Evolutionary conservation across 2,113 vertebrate genomes (phyloP), one percentile per base, ranked within the genome.

Genomic region (Phalacrocorax aristotelis): DNA sequence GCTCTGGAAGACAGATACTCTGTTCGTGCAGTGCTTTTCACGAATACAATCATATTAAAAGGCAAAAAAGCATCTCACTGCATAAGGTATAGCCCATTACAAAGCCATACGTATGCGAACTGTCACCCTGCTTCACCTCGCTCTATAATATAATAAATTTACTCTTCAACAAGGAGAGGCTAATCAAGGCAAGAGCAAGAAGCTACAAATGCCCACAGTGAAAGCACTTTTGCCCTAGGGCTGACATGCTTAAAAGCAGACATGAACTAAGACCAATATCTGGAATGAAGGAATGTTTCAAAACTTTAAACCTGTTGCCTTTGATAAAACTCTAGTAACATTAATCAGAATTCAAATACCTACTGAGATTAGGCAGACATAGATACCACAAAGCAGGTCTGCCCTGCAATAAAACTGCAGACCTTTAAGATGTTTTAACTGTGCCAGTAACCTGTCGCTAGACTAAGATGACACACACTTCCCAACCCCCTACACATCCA

Each of bases 41-140:
- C 10, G 15, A 49, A 62, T n/a, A 42, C 49, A 49, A 34, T 46
- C 27, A 3, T 11, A 30, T 29, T 19, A 27, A 55, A 69, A 46
- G 57, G 49, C 26, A 51, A 38, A 72, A 75, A 87, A 52, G 8
- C 57, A 68, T 18, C 62, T 69, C 15, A 1, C 14, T 80, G 91
- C 23, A 15, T 42, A 7, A 27, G 21, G 52, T 13, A 23, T 4
- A 48, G 52, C 19, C 42, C 74, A 57, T 29, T 13, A 49, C 6
- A 13, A 14, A 54, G 25, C 49, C 32, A 81, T 3, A 19, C 0
- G 3, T 6, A 15, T 11, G 36, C 2, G 6, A 46, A 34, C 11
- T 64, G 52, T 49, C 69, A 44, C 46, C 36, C 34, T 52, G 49
- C 34, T 72, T 83, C 83, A 64, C 75, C 68, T 38, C 13, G 18